Evolutionary conservation across 2,797 vertebrate species (phyloP), one percentile per base, ranked within the genome.

Genomic region (Myiotriccus ornatus): DNA sequence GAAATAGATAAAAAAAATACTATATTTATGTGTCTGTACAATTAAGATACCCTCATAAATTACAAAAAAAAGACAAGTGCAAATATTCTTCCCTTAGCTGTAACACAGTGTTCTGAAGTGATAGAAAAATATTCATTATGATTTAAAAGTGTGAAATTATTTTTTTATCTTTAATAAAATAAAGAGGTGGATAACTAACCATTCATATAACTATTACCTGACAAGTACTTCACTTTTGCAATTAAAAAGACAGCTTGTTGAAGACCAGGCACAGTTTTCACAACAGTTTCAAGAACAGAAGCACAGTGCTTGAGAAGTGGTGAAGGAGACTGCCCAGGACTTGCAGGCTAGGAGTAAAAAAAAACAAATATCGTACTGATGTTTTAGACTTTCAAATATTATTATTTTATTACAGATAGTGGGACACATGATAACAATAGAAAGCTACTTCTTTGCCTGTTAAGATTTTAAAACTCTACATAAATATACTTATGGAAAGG

Each of bases 201-300:
- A 41, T 65, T 89, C 70, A 63, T 39, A 11, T 11, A 82, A 63
- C 35, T 34, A 41, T 97, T 97, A 99, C 99, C 99, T 97, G 99
- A 98, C 94, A 98, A 98, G 94, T 99, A 99, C 89, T 98, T 98
- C 95, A 99, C 99, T 98, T 99, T 99, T 89, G 99, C 99, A 82
- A 98, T 97, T 70, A 99, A 95, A 88, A 99, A 99, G 44, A 98
- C 92, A 27, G 98, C 99, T 95, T 99, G 98, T 28, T 98, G 97
- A 82, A 99, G 98, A 92, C 99, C 99, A 52, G 99, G 99, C 9
- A 98, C 98, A 22, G 98, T 98, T 96, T 99, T 99, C 67, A 99
- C 98, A 82, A 99, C 97, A 1, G 98, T 99, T 85, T 99, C 99
- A 94, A 99, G 97, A 84, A 99, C 96, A 22, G 98, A 98, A 69